phyloP scores from a whole-genome alignment of 1,140 invertebrate genomes.

The Bombus affinis region DNA sequence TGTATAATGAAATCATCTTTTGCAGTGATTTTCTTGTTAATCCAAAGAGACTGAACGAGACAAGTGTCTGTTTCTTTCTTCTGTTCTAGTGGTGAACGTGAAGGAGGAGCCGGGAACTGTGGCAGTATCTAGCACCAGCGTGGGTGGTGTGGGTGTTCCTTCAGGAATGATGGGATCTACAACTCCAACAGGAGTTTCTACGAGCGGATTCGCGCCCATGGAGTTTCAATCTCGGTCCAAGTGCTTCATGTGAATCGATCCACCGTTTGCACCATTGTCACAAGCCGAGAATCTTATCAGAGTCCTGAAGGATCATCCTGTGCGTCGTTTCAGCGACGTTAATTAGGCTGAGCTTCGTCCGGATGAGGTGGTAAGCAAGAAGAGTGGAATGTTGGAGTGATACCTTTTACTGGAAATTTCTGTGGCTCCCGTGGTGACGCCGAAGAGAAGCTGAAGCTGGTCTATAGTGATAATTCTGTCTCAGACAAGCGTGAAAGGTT shows the following conservation, averaged over 20 bases:
- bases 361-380: neutral
- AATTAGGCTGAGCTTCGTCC: neutral
- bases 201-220: slow-evolving; percentile 74
- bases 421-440: neutral
- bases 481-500: neutral
- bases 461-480: slow-evolving; percentile 7
- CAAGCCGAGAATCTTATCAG: neutral
- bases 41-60: neutral
- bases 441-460: neutral
- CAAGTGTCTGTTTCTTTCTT: neutral
- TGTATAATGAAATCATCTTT: neutral
- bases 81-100: slow-evolving; percentile 75
- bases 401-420: neutral
- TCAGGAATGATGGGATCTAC: slow-evolving; percentile 73
- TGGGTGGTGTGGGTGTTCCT: slow-evolving; percentile 69
- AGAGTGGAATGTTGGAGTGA: neutral
- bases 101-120: slow-evolving; percentile 80
- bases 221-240: slow-evolving; percentile 79
- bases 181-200: slow-evolving; percentile 73
- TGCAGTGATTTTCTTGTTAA: neutral
- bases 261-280: neutral
- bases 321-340: neutral
- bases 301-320: neutral
- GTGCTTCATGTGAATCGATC: slow-evolving; percentile 77
- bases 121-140: slow-evolving; percentile 68